Conservation (phyloP, 2,888 invertebrate genomes). For the Euspilapteryx auroguttella region DNA sequence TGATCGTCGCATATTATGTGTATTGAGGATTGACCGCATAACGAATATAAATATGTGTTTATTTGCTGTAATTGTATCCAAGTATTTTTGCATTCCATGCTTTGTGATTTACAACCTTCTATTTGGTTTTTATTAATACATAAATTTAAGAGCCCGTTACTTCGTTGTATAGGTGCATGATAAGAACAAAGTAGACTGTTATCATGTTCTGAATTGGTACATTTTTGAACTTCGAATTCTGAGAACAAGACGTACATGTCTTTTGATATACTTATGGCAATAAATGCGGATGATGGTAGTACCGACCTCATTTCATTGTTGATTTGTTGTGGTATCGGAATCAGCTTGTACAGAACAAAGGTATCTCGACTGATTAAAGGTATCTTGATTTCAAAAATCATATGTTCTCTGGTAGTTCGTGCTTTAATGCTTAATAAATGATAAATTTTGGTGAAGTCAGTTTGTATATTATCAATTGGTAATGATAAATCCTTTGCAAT, state of each 20-base stretch:
- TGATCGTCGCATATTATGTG: no score
- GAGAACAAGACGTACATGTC: neutral
- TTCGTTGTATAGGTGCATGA: no score
- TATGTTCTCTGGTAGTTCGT: neutral
- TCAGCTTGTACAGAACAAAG: neutral
- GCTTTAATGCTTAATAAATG: neutral
- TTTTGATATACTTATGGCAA: neutral
- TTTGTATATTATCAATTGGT: neutral
- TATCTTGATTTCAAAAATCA: neutral
- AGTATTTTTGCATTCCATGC: no score
- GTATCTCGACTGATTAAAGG: neutral
- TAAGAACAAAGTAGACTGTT: no score
- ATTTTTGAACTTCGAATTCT: neutral
- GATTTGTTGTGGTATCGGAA: neutral
- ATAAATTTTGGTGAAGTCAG: neutral
- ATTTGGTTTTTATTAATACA: no score
- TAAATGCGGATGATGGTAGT: neutral
- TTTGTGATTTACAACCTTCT: no score
- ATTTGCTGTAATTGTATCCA: no score
- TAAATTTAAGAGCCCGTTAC: no score
- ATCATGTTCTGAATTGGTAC: no score
- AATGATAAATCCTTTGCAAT: neutral
- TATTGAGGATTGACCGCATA: no score
- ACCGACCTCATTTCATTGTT: neutral
- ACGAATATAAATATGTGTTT: no score